Base-by-base conservation (phyloP, 2,113 vertebrate genomes). In the Gyps fulvus region DNA sequence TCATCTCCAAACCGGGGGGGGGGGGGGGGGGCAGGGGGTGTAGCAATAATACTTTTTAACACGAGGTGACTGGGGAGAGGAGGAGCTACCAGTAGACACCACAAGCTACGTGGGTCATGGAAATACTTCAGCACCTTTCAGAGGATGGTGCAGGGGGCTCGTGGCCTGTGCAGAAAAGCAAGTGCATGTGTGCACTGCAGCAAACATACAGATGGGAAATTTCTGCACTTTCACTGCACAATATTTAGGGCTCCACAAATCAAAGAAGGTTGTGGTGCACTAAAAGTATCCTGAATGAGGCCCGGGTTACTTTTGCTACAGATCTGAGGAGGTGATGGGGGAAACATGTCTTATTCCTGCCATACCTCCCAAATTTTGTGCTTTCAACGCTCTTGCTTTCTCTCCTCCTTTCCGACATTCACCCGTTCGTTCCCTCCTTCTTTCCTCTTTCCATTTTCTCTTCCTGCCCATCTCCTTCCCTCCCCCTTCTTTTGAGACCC, bases 211-310 rank as follows among this genome's bases (percentile, higher is more conserved):
- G 67, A 57, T 80, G 86, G 83, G 80, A 23, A 29, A 74, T 70
- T 95, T 73, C 91, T 92, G 55, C 89, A 71, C 83, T 94, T 95
- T 81, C 63, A 10, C 94, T 62, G 69, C 42, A 16, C 55, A 50
- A 13, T 81, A 81, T 90, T 95, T 81, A 77, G 83, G 89, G 80
- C 59, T 95, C 89, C 80, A 34, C 86, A 89, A 92, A 96, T 91
- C 89, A 91, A 74, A 95, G 89, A 29, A 87, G 47, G 69, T 94
- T 94, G 72, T 40, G 42, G 45, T 21, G 76, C 86, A 62, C 67
- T 90, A 66, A 93, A 86, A 1, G 2, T 36, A 47, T 42, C 80
- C 80, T 74, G 71, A 66, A 42, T 36, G 89, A 83, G 89, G 76
- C 67, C 79, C 3, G 2, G 36, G 88, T 80, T 89, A 59, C 76